Conservation (phyloP, 2,888 invertebrate genomes). For the Euplagia quadripunctaria region DNA sequence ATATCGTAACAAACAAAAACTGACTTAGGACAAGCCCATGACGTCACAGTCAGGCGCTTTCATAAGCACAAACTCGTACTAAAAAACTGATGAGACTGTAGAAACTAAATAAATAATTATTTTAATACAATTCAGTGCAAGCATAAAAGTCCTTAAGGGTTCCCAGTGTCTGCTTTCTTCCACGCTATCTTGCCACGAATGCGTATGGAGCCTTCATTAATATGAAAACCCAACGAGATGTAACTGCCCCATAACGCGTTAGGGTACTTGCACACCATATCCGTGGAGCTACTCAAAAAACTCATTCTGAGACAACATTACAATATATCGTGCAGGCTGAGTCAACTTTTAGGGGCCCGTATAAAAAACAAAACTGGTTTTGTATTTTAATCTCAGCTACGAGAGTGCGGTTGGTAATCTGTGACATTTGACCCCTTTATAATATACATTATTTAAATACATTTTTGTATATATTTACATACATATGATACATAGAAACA, state of each 20-base stretch:
- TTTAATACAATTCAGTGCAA: neutral
- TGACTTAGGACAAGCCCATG: too few relatives aligned
- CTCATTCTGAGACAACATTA: slow-evolving; percentile 55
- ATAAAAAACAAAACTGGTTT: neutral
- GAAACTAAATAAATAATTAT: neutral
- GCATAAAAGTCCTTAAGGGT: neutral
- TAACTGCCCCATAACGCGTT: slow-evolving; percentile 36
- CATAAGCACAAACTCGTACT: neutral
- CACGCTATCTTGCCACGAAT: slow-evolving; percentile 1
- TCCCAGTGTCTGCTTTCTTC: neutral
- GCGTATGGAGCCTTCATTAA: slow-evolving; percentile 36
- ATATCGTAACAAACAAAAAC: too few relatives aligned
- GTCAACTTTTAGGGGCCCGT: slow-evolving; percentile 39
- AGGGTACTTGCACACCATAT: slow-evolving; percentile 51
- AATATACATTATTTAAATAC: too few relatives aligned
- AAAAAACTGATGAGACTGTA: neutral
- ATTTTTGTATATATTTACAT: too few relatives aligned
- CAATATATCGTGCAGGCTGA: slow-evolving; percentile 53
- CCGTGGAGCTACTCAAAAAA: slow-evolving; percentile 50
- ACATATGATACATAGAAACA: too few relatives aligned
- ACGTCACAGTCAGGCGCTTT: too few relatives aligned
- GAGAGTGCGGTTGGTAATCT: neutral
- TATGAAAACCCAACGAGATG: slow-evolving; percentile 37
- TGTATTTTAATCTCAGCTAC: neutral
- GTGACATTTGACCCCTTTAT: too few relatives aligned